Evolutionary conservation across 2,888 invertebrate species (phyloP).

Genomic region (Eudemis profundana): DNA sequence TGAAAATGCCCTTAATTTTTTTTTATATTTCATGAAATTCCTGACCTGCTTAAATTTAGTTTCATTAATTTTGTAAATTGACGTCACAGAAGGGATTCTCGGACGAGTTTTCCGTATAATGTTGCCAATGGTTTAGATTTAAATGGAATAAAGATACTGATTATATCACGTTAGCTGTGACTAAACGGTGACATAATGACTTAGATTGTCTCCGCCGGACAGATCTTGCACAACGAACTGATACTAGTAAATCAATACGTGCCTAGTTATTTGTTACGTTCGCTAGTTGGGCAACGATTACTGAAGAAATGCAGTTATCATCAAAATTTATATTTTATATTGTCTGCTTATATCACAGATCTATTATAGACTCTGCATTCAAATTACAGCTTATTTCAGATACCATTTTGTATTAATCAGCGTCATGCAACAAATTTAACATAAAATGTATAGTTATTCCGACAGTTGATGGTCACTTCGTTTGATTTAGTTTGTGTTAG

Average conservation of each 20-base stretch:
- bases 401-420: too few species aligned
- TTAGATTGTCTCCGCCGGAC: conserved; percentile 56
- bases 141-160: conserved; percentile 6
- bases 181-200: conserved; percentile 54
- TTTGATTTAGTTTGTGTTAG: too few species aligned
- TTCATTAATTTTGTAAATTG: too few species aligned
- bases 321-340: conserved; percentile 9
- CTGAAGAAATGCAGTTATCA: conserved; percentile 22
- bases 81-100: too few species aligned
- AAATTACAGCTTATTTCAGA: too few species aligned
- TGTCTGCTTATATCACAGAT: neutral
- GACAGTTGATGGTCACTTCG: too few species aligned
- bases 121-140: neutral
- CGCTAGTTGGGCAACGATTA: conserved; percentile 29
- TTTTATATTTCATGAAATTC: too few species aligned
- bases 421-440: too few species aligned
- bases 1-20: too few species aligned
- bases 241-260: conserved; percentile 56
- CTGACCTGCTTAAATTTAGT: too few species aligned
- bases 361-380: neutral
- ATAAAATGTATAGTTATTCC: too few species aligned
- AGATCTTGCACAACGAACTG: conserved; percentile 60
- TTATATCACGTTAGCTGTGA: conserved; percentile 8
- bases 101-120: too few species aligned
- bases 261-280: conserved; percentile 46